phyloP scores from a whole-genome alignment of 2,888 invertebrate genomes.

The Crepidodera aurea region DNA sequence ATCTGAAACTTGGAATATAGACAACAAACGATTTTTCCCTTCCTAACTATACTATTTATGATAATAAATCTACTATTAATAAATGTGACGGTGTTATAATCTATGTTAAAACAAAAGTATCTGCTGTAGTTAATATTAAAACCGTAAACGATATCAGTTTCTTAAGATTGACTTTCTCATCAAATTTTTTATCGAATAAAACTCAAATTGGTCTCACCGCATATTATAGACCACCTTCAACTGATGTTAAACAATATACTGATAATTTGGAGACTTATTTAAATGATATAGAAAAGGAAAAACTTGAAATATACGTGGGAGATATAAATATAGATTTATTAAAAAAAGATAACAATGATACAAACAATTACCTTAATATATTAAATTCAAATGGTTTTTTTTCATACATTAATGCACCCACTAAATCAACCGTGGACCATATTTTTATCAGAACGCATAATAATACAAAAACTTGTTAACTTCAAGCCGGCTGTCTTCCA shows the following conservation, averaged over 20 bases:
- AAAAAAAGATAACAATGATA: neutral
- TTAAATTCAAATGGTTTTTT: neutral
- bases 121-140: neutral
- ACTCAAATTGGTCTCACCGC: neutral
- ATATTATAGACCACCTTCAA: neutral
- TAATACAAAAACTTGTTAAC: neutral
- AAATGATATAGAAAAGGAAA: too few species aligned
- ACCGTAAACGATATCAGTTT: neutral
- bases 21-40: neutral
- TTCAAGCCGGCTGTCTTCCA: neutral
- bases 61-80: neutral
- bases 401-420: neutral
- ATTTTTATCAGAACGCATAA: neutral
- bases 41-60: neutral
- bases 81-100: slow-evolving; percentile 2
- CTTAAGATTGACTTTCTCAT: neutral
- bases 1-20: slow-evolving; percentile 3
- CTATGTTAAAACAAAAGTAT: neutral
- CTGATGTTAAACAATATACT: neutral
- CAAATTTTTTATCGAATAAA: too few species aligned
- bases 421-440: neutral
- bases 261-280: too few species aligned
- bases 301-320: too few species aligned
- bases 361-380: neutral
- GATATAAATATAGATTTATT: neutral